Conservation (phyloP, 2,797 vertebrate genomes). For the Poeciliopsis presidionis region DNA sequence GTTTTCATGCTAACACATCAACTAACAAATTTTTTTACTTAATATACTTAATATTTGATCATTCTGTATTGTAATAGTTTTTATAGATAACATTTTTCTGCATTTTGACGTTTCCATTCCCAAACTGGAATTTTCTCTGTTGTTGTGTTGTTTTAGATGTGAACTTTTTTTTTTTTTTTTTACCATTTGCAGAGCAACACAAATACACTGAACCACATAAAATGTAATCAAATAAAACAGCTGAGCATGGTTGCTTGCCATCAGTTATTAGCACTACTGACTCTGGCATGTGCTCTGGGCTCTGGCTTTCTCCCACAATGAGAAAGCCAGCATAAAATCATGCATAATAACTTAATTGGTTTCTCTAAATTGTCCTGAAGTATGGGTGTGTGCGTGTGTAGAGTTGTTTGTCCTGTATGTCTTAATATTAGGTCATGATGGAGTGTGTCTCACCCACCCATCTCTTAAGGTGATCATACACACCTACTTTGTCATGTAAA, state of each 20-base stretch:
- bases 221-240: not conserved
- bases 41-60: not conserved
- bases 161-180: not conserved
- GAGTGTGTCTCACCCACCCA: not conserved
- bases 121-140: not conserved
- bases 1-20: not conserved
- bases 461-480: not conserved
- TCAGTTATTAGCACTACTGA: not conserved
- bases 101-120: not conserved
- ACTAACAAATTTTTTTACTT: too few relatives aligned
- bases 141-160: not conserved
- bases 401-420: not conserved
- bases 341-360: not conserved
- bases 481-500: not conserved
- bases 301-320: not conserved
- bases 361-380: not conserved
- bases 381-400: not conserved
- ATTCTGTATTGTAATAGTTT: not conserved
- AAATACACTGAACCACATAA: not conserved
- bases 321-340: not conserved
- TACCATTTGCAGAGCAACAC: not conserved
- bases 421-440: not conserved
- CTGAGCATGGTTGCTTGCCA: not conserved
- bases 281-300: not conserved
- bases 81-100: not conserved